Percentiles rank a stretch among this genome's conserved stretches.
Conservation (phyloP, 1,140 invertebrate genomes). For the Drosophila hydei region DNA sequence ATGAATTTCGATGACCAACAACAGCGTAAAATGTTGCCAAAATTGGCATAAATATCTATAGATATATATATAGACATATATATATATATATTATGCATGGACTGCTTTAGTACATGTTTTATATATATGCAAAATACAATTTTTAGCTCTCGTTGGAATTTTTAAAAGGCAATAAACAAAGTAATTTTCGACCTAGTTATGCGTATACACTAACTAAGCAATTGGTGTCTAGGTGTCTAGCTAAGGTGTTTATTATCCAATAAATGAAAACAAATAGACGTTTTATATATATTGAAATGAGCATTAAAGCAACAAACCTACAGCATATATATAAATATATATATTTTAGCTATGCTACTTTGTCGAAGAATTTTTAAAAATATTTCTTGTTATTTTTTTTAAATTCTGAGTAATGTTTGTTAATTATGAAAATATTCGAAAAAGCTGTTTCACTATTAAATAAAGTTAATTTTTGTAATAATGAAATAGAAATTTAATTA, state of each 20-base stretch:
- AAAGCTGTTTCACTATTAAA: too few relatives aligned
- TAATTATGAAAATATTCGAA: too few relatives aligned
- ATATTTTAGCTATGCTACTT: too few relatives aligned
- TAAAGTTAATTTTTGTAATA: too few relatives aligned
- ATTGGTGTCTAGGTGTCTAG: background rate
- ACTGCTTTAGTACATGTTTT: background rate
- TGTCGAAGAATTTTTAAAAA: too few relatives aligned
- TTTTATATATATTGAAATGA: too few relatives aligned
- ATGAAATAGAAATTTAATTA: background rate
- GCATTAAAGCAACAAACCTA: too few relatives aligned
- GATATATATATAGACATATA: slow-evolving; percentile 4
- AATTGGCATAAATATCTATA: background rate
- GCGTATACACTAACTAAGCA: background rate
- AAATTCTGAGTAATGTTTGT: background rate
- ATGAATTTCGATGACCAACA: slow-evolving; percentile 66
- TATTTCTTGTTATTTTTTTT: too few relatives aligned
- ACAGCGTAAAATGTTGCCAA: slow-evolving; percentile 40
- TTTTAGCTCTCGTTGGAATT: slow-evolving; percentile 26
- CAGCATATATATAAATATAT: too few relatives aligned
- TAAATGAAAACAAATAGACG: too few relatives aligned
- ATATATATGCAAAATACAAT: slow-evolving; percentile 2
- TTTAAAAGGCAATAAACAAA: slow-evolving; percentile 46
- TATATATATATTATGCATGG: slow-evolving; percentile 1
- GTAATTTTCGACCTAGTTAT: slow-evolving; percentile 6
- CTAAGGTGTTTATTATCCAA: too few relatives aligned